Evolutionary conservation across 2,797 vertebrate genomes (phyloP), one percentile per base, ranked within the genome.

Genomic region (Phoebastria nigripes): DNA sequence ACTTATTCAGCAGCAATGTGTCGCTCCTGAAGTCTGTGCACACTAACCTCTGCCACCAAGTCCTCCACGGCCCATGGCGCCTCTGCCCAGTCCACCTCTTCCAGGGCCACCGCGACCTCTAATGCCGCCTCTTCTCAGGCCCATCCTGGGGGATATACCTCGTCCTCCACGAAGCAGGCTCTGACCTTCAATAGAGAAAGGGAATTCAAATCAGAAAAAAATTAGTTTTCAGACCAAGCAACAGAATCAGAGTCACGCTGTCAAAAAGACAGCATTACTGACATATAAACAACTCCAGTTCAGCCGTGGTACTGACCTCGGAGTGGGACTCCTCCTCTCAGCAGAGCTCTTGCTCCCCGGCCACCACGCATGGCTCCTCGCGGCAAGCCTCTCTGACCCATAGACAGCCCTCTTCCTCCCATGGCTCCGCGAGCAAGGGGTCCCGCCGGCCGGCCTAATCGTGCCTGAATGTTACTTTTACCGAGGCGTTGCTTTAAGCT

Each of bases 401-500:
- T 98, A 3, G 97, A 91, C 18, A 98, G 97, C 11, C 98, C 98
- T 89, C 99, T 97, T 52, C 98, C 98, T 42, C 98, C 98, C 28
- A 97, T 79, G 18, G 98, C 98, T 33, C 99, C 99, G 0, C 99
- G 98, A 95, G 98, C 97, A 63, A 99, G 96, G 24, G 98, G 12
- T 33, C 99, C 99, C 0, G 99, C 95, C 1, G 99, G 99, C 35
- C 99, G 98, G 79, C 99, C 99, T 95, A 99, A 97, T 18, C 99
- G 98, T 9, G 99, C 99, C 97, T 99, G 99, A 97, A 99, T 99
- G 98, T 99, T 99, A 96, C 99, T 99, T 97, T 99, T 99, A 44
- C 99, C 99, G 82, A 99, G 98, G 17, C 99, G 99, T 90, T 99
- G 99, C 95, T 99, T 99, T 96, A 99, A 98, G 97, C 99, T 99